These are phyloP conservation scores for Euplagia quadripunctaria DNA, from an alignment of 2,888 invertebrate species.

Conservation along the genomic window DNA sequence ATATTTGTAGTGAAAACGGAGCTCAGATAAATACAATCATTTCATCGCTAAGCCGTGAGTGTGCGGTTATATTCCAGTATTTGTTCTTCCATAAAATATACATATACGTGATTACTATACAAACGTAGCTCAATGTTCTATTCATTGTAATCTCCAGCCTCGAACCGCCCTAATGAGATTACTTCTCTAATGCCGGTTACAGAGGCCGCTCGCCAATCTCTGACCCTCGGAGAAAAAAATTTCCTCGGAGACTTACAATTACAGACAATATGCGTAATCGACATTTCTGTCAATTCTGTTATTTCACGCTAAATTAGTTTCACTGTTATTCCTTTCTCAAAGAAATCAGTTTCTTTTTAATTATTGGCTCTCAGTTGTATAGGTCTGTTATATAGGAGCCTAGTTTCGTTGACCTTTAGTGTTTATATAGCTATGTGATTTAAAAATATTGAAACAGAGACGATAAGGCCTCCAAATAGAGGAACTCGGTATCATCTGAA, in stretches of 20 bases:
- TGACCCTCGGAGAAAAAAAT: constrained; percentile 24
- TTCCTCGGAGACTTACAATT: constrained; percentile 31
- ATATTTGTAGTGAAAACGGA: no score
- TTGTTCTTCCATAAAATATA: neutral
- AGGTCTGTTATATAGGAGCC: no score
- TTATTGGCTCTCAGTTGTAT: no score
- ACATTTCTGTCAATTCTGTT: neutral
- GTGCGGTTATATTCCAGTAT: constrained; percentile 1
- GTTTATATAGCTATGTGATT: neutral
- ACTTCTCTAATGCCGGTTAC: constrained; percentile 37
- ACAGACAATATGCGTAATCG: constrained; percentile 15
- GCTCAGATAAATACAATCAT: neutral
- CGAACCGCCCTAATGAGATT: constrained; percentile 43
- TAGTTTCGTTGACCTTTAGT: neutral
- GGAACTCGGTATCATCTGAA: neutral
- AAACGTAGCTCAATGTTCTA: constrained; percentile 18
- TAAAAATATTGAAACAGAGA: neutral
- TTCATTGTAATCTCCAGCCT: constrained; percentile 37
- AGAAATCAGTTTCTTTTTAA: neutral
- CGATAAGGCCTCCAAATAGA: neutral
- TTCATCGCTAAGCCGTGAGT: neutral
- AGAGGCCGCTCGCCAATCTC: constrained; percentile 28
- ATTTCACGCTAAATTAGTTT: constrained; percentile 1
- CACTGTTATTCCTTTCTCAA: constrained; percentile 1
- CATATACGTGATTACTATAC: constrained; percentile 10